Percentiles rank a stretch among this genome's conserved stretches.
These are phyloP conservation scores for Pristionchus entomophagus DNA, from an alignment of 2,888 invertebrate genomes.

Conservation along the genomic window DNA sequence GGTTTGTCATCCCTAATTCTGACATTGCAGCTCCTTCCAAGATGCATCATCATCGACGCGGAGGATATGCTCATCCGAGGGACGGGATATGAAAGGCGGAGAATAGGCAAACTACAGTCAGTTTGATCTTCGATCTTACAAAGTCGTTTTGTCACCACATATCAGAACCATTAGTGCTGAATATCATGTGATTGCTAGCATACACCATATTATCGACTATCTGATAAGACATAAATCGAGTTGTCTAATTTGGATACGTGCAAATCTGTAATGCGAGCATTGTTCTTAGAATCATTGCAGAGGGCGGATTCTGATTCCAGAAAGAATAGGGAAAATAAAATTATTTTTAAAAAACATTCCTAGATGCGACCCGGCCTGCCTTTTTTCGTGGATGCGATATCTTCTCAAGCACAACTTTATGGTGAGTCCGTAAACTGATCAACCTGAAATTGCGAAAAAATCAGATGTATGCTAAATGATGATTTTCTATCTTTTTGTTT, in stretches of 20 bases:
- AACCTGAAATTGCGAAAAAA: no score
- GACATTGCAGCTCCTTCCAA: background rate
- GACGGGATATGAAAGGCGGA: background rate
- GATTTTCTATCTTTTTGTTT: background rate
- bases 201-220: background rate
- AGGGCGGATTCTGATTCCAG: no score
- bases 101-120: background rate
- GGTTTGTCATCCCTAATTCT: background rate
- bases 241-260: no score
- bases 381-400: constrained; percentile 18
- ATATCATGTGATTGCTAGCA: no score
- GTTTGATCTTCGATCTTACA: background rate
- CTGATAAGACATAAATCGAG: background rate
- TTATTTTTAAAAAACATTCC: no score
- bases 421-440: background rate
- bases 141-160: no score
- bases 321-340: no score
- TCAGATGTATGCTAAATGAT: no score
- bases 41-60: background rate
- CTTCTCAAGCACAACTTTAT: background rate
- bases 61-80: constrained; percentile 12
- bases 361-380: constrained; percentile 12
- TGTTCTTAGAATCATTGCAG: no score
- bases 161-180: no score
- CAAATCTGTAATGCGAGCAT: no score